Base-by-base conservation (phyloP, 2,888 invertebrate genomes). In the Lasioglossum calceatum region DNA sequence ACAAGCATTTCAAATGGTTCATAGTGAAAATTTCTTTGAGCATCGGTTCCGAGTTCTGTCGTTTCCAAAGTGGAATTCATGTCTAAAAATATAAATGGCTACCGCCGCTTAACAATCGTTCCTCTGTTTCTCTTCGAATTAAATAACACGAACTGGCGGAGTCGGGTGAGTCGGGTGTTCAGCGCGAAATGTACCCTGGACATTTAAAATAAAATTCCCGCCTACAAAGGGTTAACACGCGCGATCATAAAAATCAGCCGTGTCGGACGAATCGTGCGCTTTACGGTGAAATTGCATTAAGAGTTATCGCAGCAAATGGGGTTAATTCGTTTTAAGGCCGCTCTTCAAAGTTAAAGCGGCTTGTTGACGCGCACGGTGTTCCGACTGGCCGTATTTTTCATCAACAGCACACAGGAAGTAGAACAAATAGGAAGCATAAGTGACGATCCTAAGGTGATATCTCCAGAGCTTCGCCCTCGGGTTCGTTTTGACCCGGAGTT, bases 311-410 rank as follows among this genome's bases (percentile, higher is more conserved):
- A 47, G 42, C 79, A 87, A 91, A 88, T 87, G 86, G 87, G 90
- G 91, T 91, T 91, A 91, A 91, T 88, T 91, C 90, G 87, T 85
- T 90, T 90, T 91, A 87, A 91, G 86, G 91, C 82, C 87, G 82
- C 86, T 84, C 78, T 87, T 87, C 77, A 83, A 84, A 83, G 85
- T 82, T 85, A 87, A 19, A 64, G 64, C 79, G 36, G 81, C 84
- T 76, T 79, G 84, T 81, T 76, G 74, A 44, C 81, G 82, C 79
- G 71, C 78, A 89, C 77, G 87, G 67, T 82, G 73, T 64, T n/a
- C 77, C 71, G 27, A 39, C 44, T 75, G 36, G 32, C 44, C 70
- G 67, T 85, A 77, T 78, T 36, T 54, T 72, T 67, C 79, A n/a
- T 70, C 75, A 74, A 47, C 71, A 67, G 23, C 67, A 19, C 54